Conservation (phyloP, 2,797 vertebrate genomes). For the Phylloscopus collybita region DNA sequence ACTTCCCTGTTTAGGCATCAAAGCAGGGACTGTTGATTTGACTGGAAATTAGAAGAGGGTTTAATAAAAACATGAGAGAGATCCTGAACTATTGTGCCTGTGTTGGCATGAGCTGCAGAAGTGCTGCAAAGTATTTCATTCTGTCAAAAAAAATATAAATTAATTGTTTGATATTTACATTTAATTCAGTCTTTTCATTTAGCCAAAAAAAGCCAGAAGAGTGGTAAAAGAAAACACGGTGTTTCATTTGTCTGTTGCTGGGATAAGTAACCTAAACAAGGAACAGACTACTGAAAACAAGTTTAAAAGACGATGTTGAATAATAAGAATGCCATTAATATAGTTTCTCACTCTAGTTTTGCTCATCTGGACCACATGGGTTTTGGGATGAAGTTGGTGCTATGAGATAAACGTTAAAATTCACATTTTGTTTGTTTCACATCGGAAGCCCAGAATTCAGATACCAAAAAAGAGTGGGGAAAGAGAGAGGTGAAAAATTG, state of each 20-base stretch:
- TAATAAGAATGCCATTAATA: not conserved
- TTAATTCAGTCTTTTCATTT: not conserved
- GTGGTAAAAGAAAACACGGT: not conserved
- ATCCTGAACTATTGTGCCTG: not conserved
- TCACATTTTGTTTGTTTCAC: not conserved
- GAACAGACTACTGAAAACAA: not conserved
- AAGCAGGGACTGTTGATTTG: not conserved
- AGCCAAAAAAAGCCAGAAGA: not conserved
- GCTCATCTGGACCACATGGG: not conserved
- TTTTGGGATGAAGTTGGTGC: not conserved
- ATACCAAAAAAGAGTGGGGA: not conserved
- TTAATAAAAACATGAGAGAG: not conserved
- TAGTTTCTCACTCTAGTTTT: not conserved
- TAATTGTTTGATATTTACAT: not conserved
- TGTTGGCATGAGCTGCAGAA: not conserved
- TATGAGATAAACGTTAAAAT: not conserved
- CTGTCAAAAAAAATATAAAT: not conserved
- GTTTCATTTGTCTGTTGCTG: not conserved
- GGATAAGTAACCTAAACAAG: not conserved
- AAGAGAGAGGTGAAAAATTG: conserved; percentile 25
- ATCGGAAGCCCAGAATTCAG: not conserved
- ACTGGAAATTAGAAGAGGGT: not conserved
- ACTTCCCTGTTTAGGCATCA: not conserved
- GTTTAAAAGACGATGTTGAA: not conserved
- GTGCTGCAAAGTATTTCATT: not conserved